Evolutionary conservation across 1,140 invertebrate species (phyloP).

Genomic region (Mylabris phalerata): DNA sequence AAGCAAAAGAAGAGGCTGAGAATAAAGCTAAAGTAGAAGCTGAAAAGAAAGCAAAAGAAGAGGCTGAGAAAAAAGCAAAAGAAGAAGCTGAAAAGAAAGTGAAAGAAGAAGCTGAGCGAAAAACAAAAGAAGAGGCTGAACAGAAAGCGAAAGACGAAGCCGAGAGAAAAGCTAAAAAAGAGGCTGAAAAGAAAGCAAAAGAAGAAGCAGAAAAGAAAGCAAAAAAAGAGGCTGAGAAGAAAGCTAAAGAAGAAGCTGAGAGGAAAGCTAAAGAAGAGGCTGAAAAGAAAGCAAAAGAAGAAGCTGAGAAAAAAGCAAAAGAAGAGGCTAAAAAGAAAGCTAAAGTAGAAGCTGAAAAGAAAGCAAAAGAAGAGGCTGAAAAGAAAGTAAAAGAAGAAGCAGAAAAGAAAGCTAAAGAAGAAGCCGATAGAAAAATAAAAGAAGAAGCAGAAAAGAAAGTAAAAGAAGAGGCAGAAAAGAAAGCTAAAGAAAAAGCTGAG

Average conservation of each 20-base stretch:
- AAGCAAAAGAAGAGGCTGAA: slow-evolving; percentile 31
- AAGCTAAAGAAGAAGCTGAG: slow-evolving; percentile 36
- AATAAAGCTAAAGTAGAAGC: slow-evolving; percentile 18
- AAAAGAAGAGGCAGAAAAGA: slow-evolving; percentile 24
- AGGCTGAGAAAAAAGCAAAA: slow-evolving; percentile 21
- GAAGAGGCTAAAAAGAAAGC: slow-evolving; percentile 21
- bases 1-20: slow-evolving; percentile 22
- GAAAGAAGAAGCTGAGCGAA: slow-evolving; percentile 23
- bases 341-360: slow-evolving; percentile 21
- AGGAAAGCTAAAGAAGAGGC: slow-evolving; percentile 29
- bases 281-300: slow-evolving; percentile 22
- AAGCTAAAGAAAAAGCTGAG: slow-evolving; percentile 21
- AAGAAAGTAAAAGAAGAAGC: slow-evolving; percentile 39
- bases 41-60: slow-evolving; percentile 21
- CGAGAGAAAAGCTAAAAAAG: slow-evolving; percentile 30
- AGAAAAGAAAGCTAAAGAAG: slow-evolving; percentile 38
- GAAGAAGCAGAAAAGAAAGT: slow-evolving; percentile 35
- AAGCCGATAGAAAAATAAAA: slow-evolving; percentile 29
- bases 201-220: slow-evolving; percentile 39
- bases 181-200: slow-evolving; percentile 35
- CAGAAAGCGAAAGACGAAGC: slow-evolving; percentile 27
- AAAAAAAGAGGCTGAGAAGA: slow-evolving; percentile 28
- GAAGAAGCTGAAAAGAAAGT: slow-evolving; percentile 23
- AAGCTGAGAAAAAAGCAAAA: slow-evolving; percentile 19
- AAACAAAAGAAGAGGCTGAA: slow-evolving; percentile 31